Evolutionary conservation across 2,888 invertebrate genomes (phyloP), one percentile per base, ranked within the genome.

Genomic region (Chaetoderma sp.): DNA sequence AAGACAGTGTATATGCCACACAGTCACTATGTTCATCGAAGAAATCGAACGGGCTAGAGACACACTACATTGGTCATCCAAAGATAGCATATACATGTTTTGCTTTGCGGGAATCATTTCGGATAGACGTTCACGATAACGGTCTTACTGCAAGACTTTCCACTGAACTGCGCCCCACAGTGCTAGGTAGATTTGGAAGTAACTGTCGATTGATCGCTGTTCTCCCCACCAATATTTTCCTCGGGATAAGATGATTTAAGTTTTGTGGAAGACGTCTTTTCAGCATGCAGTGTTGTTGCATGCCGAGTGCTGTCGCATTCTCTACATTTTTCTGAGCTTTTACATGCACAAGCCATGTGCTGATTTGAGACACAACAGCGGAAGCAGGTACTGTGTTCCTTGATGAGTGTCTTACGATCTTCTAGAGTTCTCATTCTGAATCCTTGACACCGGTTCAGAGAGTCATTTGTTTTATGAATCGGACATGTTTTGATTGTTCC

Each of bases 301-400:
- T 72, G 70, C n/a, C 28, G 28, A 0, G 25, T 30, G 42, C 64
- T 72, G 4, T 50, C 32, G 54, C 72, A 70, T n/a, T 60, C 58
- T 21, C 47, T 32, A 49, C 73, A 71, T 23, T 60, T 50, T 10
- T 69, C 32, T 1, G 32, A 39, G 13, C 27, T 58, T 10, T 49
- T 44, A 54, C 68, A 73, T n/a, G 44, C 32, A 13, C 39, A 45
- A 0, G 50, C 47, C 16, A 39, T 8, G 54, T 72, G 72, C 18
- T 66, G 36, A 1, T 18, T 45, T 18, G 66, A 49, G 10, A 23
- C 39, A 39, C 54, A 65, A 56, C 72, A 70, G 8, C 49, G 42
- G n/a, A 67, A 70, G 36, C 71, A 71, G 0, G 68, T 23, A 2
- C 59, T 13, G 42, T 67, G 6, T 18, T 60, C 44, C 39, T 60